Conservation (phyloP, 2,888 invertebrate genomes). For the Heliconius erato region DNA sequence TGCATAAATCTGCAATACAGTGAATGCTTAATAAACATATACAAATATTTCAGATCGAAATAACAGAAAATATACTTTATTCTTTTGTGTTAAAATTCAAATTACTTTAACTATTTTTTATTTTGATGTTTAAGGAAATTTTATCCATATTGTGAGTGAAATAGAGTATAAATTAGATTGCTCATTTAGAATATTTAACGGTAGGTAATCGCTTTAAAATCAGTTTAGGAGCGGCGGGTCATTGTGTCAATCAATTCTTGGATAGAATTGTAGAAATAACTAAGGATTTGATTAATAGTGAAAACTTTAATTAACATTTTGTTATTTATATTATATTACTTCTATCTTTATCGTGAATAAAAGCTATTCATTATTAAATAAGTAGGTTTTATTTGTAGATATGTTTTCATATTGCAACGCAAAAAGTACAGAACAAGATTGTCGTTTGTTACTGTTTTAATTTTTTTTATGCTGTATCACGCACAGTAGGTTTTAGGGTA, state of each 20-base stretch:
- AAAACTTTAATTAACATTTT: conserved; percentile 35
- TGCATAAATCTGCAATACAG: conserved; percentile 51
- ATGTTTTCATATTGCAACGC: no score
- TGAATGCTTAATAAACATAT: conserved; percentile 37
- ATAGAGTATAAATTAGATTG: conserved; percentile 5
- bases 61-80: conserved; percentile 23
- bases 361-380: neutral
- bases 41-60: conserved; percentile 10
- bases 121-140: conserved; percentile 21
- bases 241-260: conserved; percentile 55
- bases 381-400: no score
- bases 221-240: conserved; percentile 54
- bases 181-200: neutral
- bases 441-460: no score
- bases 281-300: conserved; percentile 38
- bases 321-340: neutral
- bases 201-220: conserved; percentile 51
- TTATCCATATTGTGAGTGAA: neutral
- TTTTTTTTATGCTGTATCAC: no score
- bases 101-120: neutral
- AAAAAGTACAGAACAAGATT: no score
- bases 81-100: neutral
- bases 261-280: conserved; percentile 50
- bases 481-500: no score
- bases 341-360: neutral